Conservation (phyloP, 92 coral and sea anemone species). For the Chrysogorgia sp. region DNA sequence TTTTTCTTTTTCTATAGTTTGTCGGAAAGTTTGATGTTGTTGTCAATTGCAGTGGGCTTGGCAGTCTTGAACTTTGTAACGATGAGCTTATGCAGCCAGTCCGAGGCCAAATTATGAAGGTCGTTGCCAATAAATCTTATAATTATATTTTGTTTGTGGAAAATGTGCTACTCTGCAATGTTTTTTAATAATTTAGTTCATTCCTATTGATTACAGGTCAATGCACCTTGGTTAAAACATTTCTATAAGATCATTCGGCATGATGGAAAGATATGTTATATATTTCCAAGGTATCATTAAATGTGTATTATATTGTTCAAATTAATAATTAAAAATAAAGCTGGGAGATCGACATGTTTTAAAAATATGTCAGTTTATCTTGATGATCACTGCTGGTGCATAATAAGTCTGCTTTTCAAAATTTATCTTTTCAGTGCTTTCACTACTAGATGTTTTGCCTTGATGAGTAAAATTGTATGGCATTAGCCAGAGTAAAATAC, state of each 20-base stretch:
- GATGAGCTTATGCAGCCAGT: conserved; percentile 70
- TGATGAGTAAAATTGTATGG: too few relatives aligned
- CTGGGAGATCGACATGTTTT: neutral
- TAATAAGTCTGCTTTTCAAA: too few relatives aligned
- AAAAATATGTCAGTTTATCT: too few relatives aligned
- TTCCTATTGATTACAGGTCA: conserved; percentile 54
- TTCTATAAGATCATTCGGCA: conserved; percentile 32
- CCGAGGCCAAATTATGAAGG: conserved; percentile 89
- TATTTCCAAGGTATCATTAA: conserved; percentile 76
- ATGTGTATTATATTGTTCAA: neutral
- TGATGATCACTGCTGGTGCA: too few relatives aligned
- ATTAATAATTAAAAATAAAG: neutral
- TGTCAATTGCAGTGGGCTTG: conserved; percentile 85
- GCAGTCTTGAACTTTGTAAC: conserved; percentile 70
- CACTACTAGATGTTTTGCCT: too few relatives aligned
- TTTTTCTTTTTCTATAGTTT: conserved; percentile 58
- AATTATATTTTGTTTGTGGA: neutral
- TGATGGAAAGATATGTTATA: conserved; percentile 58
- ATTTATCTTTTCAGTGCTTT: too few relatives aligned
- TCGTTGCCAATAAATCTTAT: conserved; percentile 10
- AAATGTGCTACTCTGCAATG: neutral
- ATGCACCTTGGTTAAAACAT: conserved; percentile 84
- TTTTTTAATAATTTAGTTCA: conserved; percentile 1
- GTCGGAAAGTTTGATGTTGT: conserved; percentile 82
- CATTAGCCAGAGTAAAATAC: too few relatives aligned